Conservation (phyloP, 2,113 vertebrate species). For the Thalassoma bifasciatum region DNA sequence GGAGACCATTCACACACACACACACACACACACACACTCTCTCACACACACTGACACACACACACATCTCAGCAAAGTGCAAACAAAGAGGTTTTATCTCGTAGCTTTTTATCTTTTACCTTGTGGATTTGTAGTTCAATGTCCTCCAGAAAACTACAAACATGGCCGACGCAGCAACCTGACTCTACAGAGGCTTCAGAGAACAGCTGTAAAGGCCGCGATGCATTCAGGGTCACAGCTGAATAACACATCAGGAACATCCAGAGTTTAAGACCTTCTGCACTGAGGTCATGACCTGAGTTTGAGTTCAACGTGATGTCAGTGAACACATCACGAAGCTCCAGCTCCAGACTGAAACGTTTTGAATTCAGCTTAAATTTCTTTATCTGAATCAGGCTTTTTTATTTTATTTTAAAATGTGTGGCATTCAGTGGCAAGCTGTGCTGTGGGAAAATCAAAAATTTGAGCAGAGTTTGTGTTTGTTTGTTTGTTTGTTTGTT, state of each 20-base stretch:
- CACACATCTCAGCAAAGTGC: too few species aligned
- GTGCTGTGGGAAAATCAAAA: background rate
- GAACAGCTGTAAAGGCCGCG: too few species aligned
- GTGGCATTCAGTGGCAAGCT: background rate
- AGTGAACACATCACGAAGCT: background rate
- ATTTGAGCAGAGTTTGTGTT: background rate
- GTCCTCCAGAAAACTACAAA: background rate
- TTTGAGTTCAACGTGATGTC: background rate
- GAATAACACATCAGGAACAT: too few species aligned
- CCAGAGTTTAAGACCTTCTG: too few species aligned
- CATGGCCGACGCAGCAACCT: background rate
- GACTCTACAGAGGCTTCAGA: too few species aligned
- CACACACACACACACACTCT: background rate
- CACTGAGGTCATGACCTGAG: background rate
- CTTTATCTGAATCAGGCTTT: background rate
- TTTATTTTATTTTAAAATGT: too few species aligned
- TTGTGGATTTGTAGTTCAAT: background rate
- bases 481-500: too few species aligned
- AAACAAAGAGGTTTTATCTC: too few species aligned
- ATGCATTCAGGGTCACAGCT: too few species aligned
- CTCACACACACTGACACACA: too few species aligned
- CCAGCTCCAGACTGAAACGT: background rate
- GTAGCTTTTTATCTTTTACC: too few species aligned
- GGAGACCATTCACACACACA: conserved; percentile 36
- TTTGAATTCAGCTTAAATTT: background rate